A percentile compares a stretch with the other conserved stretches of the same genome.
These are phyloP conservation scores for Dasypolia templi DNA, from an alignment of 2,888 invertebrate genomes.

Conservation along the genomic window DNA sequence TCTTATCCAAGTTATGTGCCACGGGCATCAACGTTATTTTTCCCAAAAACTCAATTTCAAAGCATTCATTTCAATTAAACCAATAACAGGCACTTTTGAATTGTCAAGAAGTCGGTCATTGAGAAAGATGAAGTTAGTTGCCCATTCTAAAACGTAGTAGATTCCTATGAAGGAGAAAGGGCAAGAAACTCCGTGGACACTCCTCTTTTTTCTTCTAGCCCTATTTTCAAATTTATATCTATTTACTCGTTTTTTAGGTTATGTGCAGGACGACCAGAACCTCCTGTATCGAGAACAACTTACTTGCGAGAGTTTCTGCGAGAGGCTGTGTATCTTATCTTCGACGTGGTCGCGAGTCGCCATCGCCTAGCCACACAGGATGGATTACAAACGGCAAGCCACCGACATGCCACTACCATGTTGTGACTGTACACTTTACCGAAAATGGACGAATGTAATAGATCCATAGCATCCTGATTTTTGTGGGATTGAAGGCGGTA, in stretches of 20 bases:
- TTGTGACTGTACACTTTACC: constrained; percentile 80
- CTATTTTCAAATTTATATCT: background rate
- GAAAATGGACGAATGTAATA: constrained; percentile 9
- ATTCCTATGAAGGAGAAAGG: background rate
- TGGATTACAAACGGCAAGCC: constrained; percentile 86
- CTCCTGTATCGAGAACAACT: constrained; percentile 85
- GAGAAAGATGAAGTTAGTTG: background rate
- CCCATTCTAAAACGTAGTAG: background rate
- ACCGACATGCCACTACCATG: constrained; percentile 79
- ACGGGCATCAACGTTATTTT: background rate
- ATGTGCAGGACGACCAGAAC: constrained; percentile 73
- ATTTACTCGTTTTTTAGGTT: background rate
- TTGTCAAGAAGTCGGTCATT: background rate
- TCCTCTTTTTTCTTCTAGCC: background rate
- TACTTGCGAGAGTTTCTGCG: constrained; percentile 94
- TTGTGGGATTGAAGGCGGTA: constrained; percentile 12
- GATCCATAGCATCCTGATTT: constrained; percentile 22
- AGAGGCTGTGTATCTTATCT: constrained; percentile 93
- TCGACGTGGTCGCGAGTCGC: constrained; percentile 93
- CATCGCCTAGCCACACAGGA: constrained; percentile 92
- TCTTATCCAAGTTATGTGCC: constrained; percentile 8
- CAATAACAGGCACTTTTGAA: background rate
- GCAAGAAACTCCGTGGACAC: background rate
- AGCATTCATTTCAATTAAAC: background rate
- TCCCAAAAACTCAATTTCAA: background rate